phyloP scores from a whole-genome alignment of 2,888 invertebrate genomes.

The Hirudinaria manillensis region DNA sequence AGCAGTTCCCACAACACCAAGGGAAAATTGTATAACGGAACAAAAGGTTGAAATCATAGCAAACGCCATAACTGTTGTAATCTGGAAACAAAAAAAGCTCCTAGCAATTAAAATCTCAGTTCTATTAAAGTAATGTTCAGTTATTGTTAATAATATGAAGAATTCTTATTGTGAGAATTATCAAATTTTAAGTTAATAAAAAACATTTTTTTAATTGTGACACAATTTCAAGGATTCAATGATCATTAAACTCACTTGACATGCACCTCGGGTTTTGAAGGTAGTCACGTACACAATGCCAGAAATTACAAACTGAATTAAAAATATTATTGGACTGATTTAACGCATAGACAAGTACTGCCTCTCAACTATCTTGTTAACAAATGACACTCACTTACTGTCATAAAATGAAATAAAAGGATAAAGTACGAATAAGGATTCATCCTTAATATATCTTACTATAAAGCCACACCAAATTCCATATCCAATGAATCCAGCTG shows the following conservation, averaged over 20 bases:
- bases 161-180: no score
- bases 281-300: constrained; percentile 4
- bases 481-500: constrained; percentile 29
- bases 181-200: no score
- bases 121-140: no score
- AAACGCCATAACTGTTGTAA: constrained; percentile 21
- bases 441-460: not conserved
- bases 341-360: not conserved
- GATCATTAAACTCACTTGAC: constrained; percentile 3
- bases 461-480: constrained; percentile 33
- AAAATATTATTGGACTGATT: not conserved
- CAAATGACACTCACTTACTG: no score
- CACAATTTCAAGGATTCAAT: no score
- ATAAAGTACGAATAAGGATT: not conserved
- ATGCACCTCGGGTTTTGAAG: not conserved
- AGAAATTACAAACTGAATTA: constrained; percentile 10
- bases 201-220: no score
- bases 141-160: no score
- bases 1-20: constrained; percentile 5
- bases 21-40: constrained; percentile 12
- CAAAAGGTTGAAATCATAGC: constrained; percentile 14
- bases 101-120: no score
- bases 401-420: not conserved
- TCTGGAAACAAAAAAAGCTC: not conserved
- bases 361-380: no score